Evolutionary conservation across 2,797 vertebrate species (phyloP), one percentile per base, ranked within the genome.

Genomic region (Protonibea diacanthus): DNA sequence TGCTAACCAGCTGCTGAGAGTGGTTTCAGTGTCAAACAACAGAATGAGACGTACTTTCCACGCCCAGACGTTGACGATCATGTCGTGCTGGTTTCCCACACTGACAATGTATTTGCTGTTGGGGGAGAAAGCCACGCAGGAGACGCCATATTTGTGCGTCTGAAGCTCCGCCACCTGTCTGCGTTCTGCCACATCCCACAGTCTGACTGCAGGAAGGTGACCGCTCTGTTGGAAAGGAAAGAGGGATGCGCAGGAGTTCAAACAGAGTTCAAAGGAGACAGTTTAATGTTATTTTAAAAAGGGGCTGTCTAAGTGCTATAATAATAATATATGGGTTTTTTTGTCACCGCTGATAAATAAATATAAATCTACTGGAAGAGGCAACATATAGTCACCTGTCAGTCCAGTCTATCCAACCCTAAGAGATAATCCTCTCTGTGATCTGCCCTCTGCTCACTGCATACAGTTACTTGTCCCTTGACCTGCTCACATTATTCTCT

Each of bases 71-170:
- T 97, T 97, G 90, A 99, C 96, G 75, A 97, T 96, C 98, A 98
- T 99, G 94, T 99, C 97, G 10, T 98, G 96, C 85, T 99, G 97
- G 92, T 97, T 98, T 2, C 98, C 98, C 89, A 99, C 97, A 0
- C 97, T 98, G 81, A 98, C 97, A 0, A 99, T 96, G 93, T 97
- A 96, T 92, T 98, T 98, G 93, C 95, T 88, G 66, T 97, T 96
- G 38, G 97, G 97, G 25, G 97, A 98, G 86, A 99, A 98, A 13
- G 96, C 96, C 90, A 98, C 97, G 0, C 97, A 99, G 71, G 97
- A 96, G 80, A 99, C 86, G 0, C 97, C 96, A 0, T 97, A 98
- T 86, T 98, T 97, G 88, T 99, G 97, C 63, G 95, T 95, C 81
- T 97, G 97, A 38, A 98, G 95, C 89, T 97, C 97, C 0, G 96